Base-by-base conservation (phyloP, 2,113 vertebrate genomes). In the Myotis yumanensis region DNA sequence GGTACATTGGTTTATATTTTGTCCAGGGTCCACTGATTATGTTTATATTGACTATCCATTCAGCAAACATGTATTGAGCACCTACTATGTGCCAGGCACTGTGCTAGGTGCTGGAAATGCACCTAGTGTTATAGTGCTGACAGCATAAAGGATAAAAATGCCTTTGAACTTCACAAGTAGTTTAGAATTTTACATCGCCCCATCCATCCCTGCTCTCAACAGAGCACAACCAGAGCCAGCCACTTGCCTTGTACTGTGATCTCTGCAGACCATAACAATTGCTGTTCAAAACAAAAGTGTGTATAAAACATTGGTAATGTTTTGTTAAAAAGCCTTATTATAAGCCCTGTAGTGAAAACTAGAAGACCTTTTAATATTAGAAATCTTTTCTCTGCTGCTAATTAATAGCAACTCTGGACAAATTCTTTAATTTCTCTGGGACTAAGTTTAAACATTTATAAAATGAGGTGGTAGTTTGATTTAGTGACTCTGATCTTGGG, bases 391-490 rank as follows among this genome's bases (percentile, higher is more conserved):
- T 81, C 69, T 64, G 62, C 69, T 83, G 72, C 46, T 79, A 68
- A 91, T 64, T 57, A 84, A 66, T 76, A 35, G 81, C 32, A 48
- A 69, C 23, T 69, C 90, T 87, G 35, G 32, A 66, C 11, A 90
- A 87, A 23, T 94, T 69, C 46, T 83, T 90, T 52, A 72, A 62
- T 75, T 76, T 91, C 40, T 86, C 64, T 87, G 73, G n/a, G 8
- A 23, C 43, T 86, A 80, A 94, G 59, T 93, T 85, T 81, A 83
- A 93, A 80, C 40, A 88, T 87, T 94, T 83, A 79, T 83, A 64
- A 91, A 93, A 73, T 66, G 46, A 95, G 37, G 48, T 69, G 16
- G 25, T 37, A 77, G 43, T 23, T 46, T 73, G 82, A 68, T 43
- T 66, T 85, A 85, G n/a, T 77, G 54, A 82, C 68, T 75, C 68